phyloP scores from a whole-genome alignment of 1,140 invertebrate species.

The Mylabris phalerata region DNA sequence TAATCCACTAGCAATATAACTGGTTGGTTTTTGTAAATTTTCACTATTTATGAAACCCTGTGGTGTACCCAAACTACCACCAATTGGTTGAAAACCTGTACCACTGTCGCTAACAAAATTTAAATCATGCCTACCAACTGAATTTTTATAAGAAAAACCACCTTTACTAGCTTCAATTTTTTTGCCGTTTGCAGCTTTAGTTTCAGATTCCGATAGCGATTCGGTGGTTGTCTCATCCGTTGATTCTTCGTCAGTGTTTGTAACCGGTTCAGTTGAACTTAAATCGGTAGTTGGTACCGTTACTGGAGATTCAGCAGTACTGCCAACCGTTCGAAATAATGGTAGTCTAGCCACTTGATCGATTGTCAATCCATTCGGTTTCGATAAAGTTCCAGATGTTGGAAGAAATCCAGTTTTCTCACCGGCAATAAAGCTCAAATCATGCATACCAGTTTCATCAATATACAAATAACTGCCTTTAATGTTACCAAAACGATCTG shows the following conservation, averaged over 20 bases:
- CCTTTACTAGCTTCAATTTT: conserved; percentile 15
- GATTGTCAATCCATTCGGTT: not conserved
- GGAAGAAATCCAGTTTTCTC: conserved; percentile 28
- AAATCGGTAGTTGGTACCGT: not conserved
- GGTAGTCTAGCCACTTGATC: not conserved
- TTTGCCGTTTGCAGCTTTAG: conserved; percentile 24
- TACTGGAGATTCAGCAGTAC: not conserved
- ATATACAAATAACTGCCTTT: conserved; percentile 29
- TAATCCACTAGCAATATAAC: not conserved
- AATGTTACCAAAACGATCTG: conserved; percentile 31
- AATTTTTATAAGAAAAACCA: conserved; percentile 26
- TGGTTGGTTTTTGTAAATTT: not conserved
- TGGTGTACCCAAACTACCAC: not conserved
- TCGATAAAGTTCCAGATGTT: conserved; percentile 14
- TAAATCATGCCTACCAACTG: conserved; percentile 23
- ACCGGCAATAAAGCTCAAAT: conserved; percentile 27
- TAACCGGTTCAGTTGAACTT: not conserved
- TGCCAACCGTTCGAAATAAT: too few relatives aligned
- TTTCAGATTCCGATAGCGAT: conserved; percentile 27
- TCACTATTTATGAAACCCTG: not conserved
- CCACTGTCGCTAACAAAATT: conserved; percentile 24
- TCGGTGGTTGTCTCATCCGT: conserved; percentile 23
- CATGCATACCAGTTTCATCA: conserved; percentile 19
- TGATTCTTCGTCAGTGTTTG: not conserved
- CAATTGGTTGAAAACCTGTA: conserved; percentile 21